These are phyloP conservation scores for Alethe castanea DNA, from an alignment of 2,113 vertebrate genomes.

Conservation along the genomic window DNA sequence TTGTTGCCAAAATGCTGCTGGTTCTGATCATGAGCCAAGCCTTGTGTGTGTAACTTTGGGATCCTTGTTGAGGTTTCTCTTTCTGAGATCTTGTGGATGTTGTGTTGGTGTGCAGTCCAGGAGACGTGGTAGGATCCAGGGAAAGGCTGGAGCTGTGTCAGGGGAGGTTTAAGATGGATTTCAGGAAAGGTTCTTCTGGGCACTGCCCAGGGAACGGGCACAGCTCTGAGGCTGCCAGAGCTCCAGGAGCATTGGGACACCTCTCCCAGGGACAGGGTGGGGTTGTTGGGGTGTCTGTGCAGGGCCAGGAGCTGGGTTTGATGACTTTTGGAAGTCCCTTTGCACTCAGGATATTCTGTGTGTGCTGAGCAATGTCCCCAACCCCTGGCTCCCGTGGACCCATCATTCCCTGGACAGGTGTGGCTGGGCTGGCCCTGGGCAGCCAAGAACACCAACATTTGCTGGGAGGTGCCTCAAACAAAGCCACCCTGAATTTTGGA, in stretches of 20 bases:
- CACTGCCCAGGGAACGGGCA: neutral
- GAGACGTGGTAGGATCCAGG: neutral
- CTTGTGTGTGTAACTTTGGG: neutral
- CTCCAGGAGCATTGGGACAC: fast-evolving
- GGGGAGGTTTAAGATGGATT: neutral
- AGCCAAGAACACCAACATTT: fast-evolving
- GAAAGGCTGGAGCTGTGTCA: fast-evolving
- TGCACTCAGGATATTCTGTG: neutral
- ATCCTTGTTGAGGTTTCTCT: neutral
- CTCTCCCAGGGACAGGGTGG: fast-evolving
- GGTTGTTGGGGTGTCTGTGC: neutral
- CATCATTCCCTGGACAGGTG: fast-evolving
- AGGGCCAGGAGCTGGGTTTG: neutral
- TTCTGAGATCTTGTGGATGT: neutral
- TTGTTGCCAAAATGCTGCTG: neutral
- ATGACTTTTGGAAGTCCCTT: neutral
- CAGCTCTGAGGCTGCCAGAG: fast-evolving
- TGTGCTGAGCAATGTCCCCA: neutral
- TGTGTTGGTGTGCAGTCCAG: fast-evolving
- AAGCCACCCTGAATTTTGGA: fast-evolving
- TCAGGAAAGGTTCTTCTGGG: neutral
- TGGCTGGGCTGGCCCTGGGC: neutral
- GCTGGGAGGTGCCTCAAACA: neutral
- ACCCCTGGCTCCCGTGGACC: fast-evolving
- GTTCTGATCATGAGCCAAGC: fast-evolving